Base-by-base conservation (phyloP, 1,140 invertebrate species). In the Hyles euphorbiae region DNA sequence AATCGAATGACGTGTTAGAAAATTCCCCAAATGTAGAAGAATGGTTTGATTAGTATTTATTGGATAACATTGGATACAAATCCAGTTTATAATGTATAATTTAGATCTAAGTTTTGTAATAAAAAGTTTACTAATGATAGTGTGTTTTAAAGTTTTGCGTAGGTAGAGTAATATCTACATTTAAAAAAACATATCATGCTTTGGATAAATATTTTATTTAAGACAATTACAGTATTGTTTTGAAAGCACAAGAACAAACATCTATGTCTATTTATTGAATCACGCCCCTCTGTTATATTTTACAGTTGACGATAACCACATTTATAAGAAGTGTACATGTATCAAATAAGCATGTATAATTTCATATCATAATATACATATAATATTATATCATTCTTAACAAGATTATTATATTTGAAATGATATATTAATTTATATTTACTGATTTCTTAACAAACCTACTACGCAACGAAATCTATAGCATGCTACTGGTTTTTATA, bases 1-100 rank as follows among this genome's bases (percentile, higher is more conserved):
- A 95, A 89, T 94, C 94, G 3, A 95, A 95, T 79, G 94, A 95
- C 74, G 90, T 95, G 11, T 86, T 95, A 77, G 94, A 95, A 76
- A 94, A 94, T 54, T 95, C 94, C 1, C 94, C 94, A 45, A 87
- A 87, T 74, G 86, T 88, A 0, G 86, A 88, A 72, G 36, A 94
- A 69, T 88, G 83, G 86, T 87, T 88, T 72, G 85, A 88, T 75
- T 88, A 78, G 36, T 40, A 40, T 8, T 8, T 40, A 40, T 40
- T 40, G 8, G 67, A 40, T 40, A 40, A 40, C 2, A 40, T 40
- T 48, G 8, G n/a, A 48, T 48, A 8, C 12, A 48, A 11, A n/a
- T 56, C 60, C 45, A 52, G 52, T 40, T 4, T 36, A 2, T 40
- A 40, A 40, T 5, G 8, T 40, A 8, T 40, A 40, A 51, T 40